Base-by-base conservation (phyloP, 2,113 vertebrate genomes). In the Otocyon megalotis region DNA sequence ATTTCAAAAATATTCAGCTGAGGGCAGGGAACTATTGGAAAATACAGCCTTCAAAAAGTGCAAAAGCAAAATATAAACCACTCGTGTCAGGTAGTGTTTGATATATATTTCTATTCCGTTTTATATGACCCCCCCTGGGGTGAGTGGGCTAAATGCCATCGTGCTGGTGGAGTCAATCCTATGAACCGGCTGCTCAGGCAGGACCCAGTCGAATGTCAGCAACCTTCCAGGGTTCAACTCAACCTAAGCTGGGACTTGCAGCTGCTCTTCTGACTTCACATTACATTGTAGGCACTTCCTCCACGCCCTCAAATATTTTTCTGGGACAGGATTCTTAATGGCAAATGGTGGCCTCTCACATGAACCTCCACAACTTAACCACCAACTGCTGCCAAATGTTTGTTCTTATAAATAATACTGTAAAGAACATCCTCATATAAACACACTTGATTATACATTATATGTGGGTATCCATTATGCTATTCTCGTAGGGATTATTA, bases 381-480 rank as follows among this genome's bases (percentile, higher is more conserved):
- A 50, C n/a, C 56, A 32, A 1, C 30, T 14, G 6, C 54, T 26
- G 88, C 35, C 63, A 28, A 67, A 19, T 28, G 81, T 71, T 82
- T 37, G 35, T n/a, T 91, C 80, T 92, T 56, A 12, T 12, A 81
- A 95, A 74, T 9, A 58, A 48, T 1, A 22, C 53, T 10, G 8
- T 69, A 2, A 84, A 30, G 72, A 67, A 63, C 35, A n/a, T 62
- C 53, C 43, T 89, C 48, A 11, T 1, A 4, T 62, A 71, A 54
- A 54, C 35, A 4, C 0, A 20, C 13, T 48, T 20, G 67, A 62
- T 50, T 32, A 26, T 6, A 48, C 15, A 22, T 8, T 14, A 4
- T 1, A 65, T 2, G 3, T 0, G 5, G 43, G 26, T 4, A 24
- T 63, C 12, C 60, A 12, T 13, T 37, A 19, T 0, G 0, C 15